These are phyloP conservation scores for Junonia oenone DNA, from an alignment of 2,888 invertebrate genomes.

Conservation along the genomic window DNA sequence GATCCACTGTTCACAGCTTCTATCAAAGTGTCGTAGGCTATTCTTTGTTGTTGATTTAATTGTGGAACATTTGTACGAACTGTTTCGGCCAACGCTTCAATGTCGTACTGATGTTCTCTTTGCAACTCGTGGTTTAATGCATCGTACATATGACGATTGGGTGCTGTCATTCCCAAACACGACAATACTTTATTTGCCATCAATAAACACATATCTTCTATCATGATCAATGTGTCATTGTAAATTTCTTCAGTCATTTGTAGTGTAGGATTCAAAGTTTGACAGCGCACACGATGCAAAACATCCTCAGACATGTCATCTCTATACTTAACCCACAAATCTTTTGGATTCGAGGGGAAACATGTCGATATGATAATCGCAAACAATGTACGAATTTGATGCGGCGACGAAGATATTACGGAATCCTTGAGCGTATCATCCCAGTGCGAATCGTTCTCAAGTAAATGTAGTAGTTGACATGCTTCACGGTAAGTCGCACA, in stretches of 20 bases:
- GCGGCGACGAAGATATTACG: conserved; percentile 23
- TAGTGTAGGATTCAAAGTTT: conserved; percentile 21
- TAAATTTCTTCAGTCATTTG: conserved; percentile 30
- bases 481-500: conserved; percentile 25
- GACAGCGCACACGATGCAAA: conserved; percentile 25
- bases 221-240: conserved; percentile 32
- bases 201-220: conserved; percentile 31
- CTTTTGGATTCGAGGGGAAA: conserved; percentile 24
- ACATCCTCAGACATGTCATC: conserved; percentile 29
- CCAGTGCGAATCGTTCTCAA: conserved; percentile 30
- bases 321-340: conserved; percentile 29
- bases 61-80: conserved; percentile 29
- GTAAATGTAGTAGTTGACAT: conserved; percentile 27
- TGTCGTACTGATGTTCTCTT: conserved; percentile 27
- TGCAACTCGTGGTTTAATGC: conserved; percentile 32
- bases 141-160: conserved; percentile 31
- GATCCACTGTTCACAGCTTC: conserved; percentile 31
- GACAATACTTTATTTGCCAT: conserved; percentile 32
- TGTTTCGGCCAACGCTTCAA: conserved; percentile 29
- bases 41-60: conserved; percentile 32
- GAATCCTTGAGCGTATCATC: conserved; percentile 27
- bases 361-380: conserved; percentile 27
- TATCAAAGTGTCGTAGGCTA: conserved; percentile 33
- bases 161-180: conserved; percentile 29
- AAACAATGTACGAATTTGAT: conserved; percentile 25